Base-by-base conservation (phyloP, 2,888 invertebrate species). In the Hydrotaea diabolus region DNA sequence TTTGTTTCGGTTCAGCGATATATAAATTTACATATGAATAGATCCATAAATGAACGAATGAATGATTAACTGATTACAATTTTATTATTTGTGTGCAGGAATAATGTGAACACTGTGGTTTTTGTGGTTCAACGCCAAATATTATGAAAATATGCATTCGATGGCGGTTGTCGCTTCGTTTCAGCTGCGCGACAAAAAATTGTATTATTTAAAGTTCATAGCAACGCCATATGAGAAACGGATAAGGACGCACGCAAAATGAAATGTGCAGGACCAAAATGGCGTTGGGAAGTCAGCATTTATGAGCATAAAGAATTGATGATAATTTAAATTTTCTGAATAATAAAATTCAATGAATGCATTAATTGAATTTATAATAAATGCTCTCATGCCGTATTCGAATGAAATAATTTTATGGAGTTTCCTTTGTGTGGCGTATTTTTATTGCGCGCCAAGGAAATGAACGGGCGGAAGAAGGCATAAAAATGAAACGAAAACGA, bases 281-380 rank as follows among this genome's bases (percentile, higher is more conserved):
- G 79, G 69, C 77, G 79, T 74, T 76, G 82, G 85, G 85, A 85
- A 85, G 85, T 85, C 66, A 85, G 77, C 85, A 39, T 82, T 85
- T 82, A 82, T 82, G 85, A 82, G 76, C 85, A 85, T 55, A 77
- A 82, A 85, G 81, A 82, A 82, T 78, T 79, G 83, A 83, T 83
- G 82, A 83, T 77, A 78, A 80, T 85, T 82, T 75, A 80, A 83
- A 85, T 83, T 80, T 83, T 83, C 85, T 85, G 85, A 76, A 85
- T 83, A 78, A 80, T 85, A 85, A 83, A 83, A 83, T 85, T 80
- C 76, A 83, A 59, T 83, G 85, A 82, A 83, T 83, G 72, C 77
- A 80, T 83, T 85, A 82, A 83, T 80, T 80, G 77, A 83, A 83
- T 76, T 77, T 72, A 78, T 83, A 85, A 85, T 80, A 80, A 85